These are phyloP conservation scores for Pteronotus mesoamericanus DNA, from an alignment of 2,797 vertebrate species.

Conservation along the genomic window DNA sequence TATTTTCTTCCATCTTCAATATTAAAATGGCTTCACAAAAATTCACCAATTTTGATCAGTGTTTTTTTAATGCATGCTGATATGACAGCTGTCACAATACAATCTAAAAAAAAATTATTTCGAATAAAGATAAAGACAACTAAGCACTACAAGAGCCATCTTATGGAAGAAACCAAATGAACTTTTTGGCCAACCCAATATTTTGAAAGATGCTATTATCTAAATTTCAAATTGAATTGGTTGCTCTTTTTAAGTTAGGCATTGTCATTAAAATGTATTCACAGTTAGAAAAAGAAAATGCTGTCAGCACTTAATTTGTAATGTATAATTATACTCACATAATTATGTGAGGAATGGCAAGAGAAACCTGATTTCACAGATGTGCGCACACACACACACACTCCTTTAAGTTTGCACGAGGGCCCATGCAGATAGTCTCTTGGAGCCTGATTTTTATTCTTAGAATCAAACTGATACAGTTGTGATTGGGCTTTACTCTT, in stretches of 20 bases:
- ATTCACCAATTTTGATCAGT: neutral
- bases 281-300: constrained; percentile 29
- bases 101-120: neutral
- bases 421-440: neutral
- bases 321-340: neutral
- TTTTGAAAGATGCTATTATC: neutral
- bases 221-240: constrained; percentile 30
- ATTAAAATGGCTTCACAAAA: neutral
- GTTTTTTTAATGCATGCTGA: neutral
- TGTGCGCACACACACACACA: neutral
- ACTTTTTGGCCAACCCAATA: neutral
- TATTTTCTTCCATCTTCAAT: neutral
- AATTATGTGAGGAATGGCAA: neutral
- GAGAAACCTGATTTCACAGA: neutral
- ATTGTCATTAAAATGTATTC: constrained; percentile 32
- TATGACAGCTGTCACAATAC: neutral
- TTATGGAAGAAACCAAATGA: neutral
- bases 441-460: neutral
- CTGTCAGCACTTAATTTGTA: neutral
- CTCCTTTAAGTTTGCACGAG: neutral
- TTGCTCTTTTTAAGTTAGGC: neutral
- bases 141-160: neutral
- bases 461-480: neutral
- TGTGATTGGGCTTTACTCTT: neutral
- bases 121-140: neutral